Conservation (phyloP, 1,140 invertebrate genomes). For the Bombus huntii region DNA sequence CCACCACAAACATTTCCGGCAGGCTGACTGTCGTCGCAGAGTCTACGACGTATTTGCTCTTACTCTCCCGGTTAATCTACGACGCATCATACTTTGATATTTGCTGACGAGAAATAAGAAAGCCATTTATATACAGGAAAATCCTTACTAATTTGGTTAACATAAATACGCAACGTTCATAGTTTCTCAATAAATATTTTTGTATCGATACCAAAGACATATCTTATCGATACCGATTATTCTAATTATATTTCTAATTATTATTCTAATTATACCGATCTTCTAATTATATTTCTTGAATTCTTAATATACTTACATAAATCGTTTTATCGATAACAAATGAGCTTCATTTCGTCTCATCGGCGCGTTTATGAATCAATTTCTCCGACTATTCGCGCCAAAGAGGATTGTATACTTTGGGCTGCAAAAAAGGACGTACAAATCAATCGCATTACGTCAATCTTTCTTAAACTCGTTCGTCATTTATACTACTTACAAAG, state of each 20-base stretch:
- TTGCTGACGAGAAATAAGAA: neutral
- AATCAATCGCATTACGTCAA: slow-evolving; percentile 31
- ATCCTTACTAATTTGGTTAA: neutral
- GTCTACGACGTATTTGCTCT: slow-evolving; percentile 39
- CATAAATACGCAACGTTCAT: neutral
- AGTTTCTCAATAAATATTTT: neutral
- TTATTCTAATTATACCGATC: too few relatives aligned
- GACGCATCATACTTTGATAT: neutral
- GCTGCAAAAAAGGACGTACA: neutral
- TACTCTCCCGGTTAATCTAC: neutral
- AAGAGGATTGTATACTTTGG: neutral
- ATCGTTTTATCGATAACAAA: too few relatives aligned
- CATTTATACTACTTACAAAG: slow-evolving; percentile 16
- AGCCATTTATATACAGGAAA: neutral
- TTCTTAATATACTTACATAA: too few relatives aligned
- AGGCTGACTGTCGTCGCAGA: slow-evolving; percentile 25
- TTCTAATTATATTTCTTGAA: too few relatives aligned
- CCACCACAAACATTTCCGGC: slow-evolving; percentile 6
- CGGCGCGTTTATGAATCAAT: too few relatives aligned
- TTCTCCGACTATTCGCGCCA: neutral
- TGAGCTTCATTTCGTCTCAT: too few relatives aligned
- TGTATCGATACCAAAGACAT: too few relatives aligned
- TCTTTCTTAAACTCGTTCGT: slow-evolving; percentile 24
- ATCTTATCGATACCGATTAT: too few relatives aligned
- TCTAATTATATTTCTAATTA: too few relatives aligned